These are phyloP conservation scores for Anarrhichthys ocellatus DNA, from an alignment of 2,113 vertebrate species.

Conservation along the genomic window DNA sequence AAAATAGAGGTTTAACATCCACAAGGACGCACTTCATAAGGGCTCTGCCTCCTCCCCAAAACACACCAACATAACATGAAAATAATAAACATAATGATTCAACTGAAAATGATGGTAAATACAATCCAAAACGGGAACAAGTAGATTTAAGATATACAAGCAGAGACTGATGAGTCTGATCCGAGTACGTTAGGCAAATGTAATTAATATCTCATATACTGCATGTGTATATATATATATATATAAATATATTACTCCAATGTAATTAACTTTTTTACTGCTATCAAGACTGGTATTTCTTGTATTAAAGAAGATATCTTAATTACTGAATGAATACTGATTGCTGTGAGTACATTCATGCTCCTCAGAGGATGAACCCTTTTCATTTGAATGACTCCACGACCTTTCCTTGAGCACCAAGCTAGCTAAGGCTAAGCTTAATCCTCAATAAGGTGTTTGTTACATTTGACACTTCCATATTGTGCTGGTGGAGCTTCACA, in stretches of 20 bases:
- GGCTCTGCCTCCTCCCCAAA: too few species aligned
- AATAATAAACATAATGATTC: not conserved
- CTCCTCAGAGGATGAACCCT: not conserved
- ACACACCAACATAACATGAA: not conserved
- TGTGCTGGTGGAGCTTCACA: not conserved
- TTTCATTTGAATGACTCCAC: not conserved
- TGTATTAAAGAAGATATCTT: not conserved
- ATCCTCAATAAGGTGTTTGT: too few species aligned
- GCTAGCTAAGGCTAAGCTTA: not conserved
- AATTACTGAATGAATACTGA: not conserved
- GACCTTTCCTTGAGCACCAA: not conserved
- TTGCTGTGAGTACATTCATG: not conserved
- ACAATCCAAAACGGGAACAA: not conserved
- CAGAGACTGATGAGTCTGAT: not conserved
- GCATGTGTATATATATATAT: too few species aligned
- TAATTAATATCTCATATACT: too few species aligned
- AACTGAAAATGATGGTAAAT: not conserved
- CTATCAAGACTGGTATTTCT: not conserved
- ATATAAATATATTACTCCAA: too few species aligned
- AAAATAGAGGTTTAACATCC: not conserved
- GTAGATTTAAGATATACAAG: too few species aligned
- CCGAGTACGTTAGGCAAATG: too few species aligned
- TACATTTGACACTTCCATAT: not conserved
- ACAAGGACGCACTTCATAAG: too few species aligned
- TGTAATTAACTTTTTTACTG: not conserved